Evolutionary conservation across 2,888 invertebrate genomes (phyloP).

Genomic region (Nomada lathburiana): DNA sequence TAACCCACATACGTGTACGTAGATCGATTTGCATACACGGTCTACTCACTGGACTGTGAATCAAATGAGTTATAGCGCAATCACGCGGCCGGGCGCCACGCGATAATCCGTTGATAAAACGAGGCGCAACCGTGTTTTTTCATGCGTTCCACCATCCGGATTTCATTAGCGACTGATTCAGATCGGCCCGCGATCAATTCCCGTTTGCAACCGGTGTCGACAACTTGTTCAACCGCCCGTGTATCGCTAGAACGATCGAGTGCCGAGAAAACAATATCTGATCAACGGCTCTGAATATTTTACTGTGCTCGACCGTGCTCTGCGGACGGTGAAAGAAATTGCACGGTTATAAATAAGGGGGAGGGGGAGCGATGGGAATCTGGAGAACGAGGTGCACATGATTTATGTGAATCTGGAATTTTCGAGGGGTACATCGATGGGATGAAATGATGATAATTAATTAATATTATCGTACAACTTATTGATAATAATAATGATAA

Average conservation of each 20-base stretch:
- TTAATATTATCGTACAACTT: too few species aligned
- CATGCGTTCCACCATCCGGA: not conserved
- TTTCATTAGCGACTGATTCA: constrained; percentile 28
- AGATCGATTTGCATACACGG: constrained; percentile 40
- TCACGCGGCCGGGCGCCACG: constrained; percentile 46
- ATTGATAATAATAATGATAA: too few species aligned
- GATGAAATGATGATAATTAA: too few species aligned
- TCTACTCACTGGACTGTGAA: constrained; percentile 55
- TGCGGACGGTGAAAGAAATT: too few species aligned
- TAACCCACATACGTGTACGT: constrained; percentile 39
- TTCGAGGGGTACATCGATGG: too few species aligned
- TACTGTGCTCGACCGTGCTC: not conserved
- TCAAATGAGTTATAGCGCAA: constrained; percentile 48
- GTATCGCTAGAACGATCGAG: not conserved
- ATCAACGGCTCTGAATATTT: not conserved
- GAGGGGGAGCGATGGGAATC: too few species aligned
- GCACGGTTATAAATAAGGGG: too few species aligned
- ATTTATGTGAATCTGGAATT: too few species aligned
- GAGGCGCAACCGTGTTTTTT: constrained; percentile 10
- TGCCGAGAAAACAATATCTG: not conserved
- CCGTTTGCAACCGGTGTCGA: not conserved
- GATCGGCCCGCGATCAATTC: not conserved
- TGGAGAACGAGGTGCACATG: too few species aligned
- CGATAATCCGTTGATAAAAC: constrained; percentile 41
- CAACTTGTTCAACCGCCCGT: constrained; percentile 8